These are phyloP conservation scores for Gallinago media DNA, from an alignment of 2,113 vertebrate species.

Conservation along the genomic window DNA sequence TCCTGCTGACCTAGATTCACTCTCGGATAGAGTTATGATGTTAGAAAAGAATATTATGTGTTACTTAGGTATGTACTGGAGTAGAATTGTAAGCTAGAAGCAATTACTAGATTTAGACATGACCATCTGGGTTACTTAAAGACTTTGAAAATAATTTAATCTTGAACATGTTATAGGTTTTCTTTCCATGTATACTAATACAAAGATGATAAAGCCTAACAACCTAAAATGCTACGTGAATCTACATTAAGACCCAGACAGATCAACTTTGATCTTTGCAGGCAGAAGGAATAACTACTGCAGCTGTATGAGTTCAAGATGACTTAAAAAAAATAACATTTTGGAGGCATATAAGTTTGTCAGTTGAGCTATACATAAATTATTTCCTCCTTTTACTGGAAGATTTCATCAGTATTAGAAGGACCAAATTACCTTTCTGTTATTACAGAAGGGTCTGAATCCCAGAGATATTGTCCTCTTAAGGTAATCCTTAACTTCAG, in stretches of 20 bases:
- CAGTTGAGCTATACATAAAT: neutral
- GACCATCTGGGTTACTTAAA: neutral
- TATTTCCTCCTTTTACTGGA: neutral
- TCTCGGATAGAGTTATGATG: neutral
- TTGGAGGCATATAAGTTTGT: neutral
- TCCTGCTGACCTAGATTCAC: neutral
- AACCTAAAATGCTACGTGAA: neutral
- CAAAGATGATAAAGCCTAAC: neutral
- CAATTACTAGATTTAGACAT: neutral
- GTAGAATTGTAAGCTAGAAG: neutral
- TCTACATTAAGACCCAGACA: neutral
- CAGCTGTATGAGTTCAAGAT: neutral
- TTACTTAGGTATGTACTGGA: neutral
- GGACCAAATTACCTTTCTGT: neutral
- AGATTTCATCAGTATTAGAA: neutral
- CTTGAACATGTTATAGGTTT: neutral
- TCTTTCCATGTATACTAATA: neutral
- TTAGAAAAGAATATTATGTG: neutral
- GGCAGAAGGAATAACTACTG: neutral
- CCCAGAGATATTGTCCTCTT: neutral
- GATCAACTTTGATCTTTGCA: neutral
- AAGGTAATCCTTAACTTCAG: neutral
- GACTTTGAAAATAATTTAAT: neutral
- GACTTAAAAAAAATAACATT: neutral
- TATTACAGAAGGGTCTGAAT: neutral